Evolutionary conservation across 2,888 invertebrate genomes (phyloP).

Genomic region (Tricholauxania praeusta): DNA sequence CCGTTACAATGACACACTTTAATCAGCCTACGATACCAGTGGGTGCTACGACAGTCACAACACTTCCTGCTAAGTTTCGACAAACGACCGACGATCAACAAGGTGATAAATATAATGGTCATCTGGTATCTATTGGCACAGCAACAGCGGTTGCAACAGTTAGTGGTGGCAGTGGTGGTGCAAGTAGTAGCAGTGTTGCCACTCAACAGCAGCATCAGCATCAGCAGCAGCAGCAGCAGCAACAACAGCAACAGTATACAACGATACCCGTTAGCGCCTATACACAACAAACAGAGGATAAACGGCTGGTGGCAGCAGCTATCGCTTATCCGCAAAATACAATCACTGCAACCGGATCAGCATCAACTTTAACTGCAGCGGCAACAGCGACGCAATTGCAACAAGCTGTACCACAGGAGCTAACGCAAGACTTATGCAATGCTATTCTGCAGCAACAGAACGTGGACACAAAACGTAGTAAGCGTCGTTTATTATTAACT

Average conservation of each 20-base stretch:
- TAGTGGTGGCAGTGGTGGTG: background rate
- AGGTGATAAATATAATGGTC: conserved; percentile 71
- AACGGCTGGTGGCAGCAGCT: conserved; percentile 57
- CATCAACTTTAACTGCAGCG: conserved; percentile 47
- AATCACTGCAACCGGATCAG: conserved; percentile 52
- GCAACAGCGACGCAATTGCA: conserved; percentile 53
- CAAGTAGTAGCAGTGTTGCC: conserved; percentile 33
- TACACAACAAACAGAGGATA: conserved; percentile 56
- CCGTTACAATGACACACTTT: conserved; percentile 69
- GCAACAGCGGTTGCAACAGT: conserved; percentile 42
- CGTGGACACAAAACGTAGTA: conserved; percentile 61
- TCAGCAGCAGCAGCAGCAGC: conserved; percentile 55
- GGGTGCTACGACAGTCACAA: conserved; percentile 57
- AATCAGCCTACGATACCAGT: conserved; percentile 69
- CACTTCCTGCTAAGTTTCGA: conserved; percentile 75
- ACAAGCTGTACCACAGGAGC: conserved; percentile 64
- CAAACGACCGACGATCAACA: conserved; percentile 59
- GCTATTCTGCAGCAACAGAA: conserved; percentile 66
- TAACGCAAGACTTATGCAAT: conserved; percentile 67
- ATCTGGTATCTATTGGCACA: conserved; percentile 58
- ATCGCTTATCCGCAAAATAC: conserved; percentile 61
- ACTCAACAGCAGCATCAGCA: conserved; percentile 55
- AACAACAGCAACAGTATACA: conserved; percentile 58
- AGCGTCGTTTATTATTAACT: conserved; percentile 37
- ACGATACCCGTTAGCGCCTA: conserved; percentile 56